Base-by-base conservation (phyloP, 2,888 invertebrate species). In the Mythimna ferrago region DNA sequence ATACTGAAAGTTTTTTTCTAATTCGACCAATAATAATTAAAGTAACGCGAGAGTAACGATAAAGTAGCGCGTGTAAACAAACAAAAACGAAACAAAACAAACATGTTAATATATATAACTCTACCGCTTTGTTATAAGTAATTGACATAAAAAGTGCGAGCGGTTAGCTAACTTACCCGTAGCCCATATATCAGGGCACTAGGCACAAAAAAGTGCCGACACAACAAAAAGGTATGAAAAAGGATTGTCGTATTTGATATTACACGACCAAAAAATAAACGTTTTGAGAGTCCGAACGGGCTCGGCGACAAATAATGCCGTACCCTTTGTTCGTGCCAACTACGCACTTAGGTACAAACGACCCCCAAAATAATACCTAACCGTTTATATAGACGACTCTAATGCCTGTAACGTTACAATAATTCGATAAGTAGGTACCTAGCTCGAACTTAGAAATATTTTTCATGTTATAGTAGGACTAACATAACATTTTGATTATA, bases 221-320 rank as follows among this genome's bases (percentile, higher is more conserved):
- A 44, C 19, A 26, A 16, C 41, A 57, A 80, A 69, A 66, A 35
- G 6, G 38, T 63, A 60, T 61, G 48, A 58, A 76, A 56, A 57
- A 48, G 21, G 60, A 68, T 35, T 58, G 51, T n/a, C 48, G 64
- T 61, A 67, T 79, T 79, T 73, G 56, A 62, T 79, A 73, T 73
- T 66, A 66, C 61, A 78, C 58, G 78, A 62, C 32, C 73, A 65
- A 73, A 73, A 81, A 80, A 73, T 54, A 60, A 68, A 73, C 62
- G 21, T 61, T 38, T 66, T 58, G 35, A 44, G 57, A 66, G 66
- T 65, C 66, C 41, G 48, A 72, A 56, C 67, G 32, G 57, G 21
- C 38, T 71, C 19, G 32, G 66, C 68, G 64, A 70, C 81, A 70
- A 79, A 76, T 56, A 76, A 83, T 79, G 66, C 57, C 68, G 71